phyloP scores from a whole-genome alignment of 2,113 vertebrate species.

The Aix galericulata region DNA sequence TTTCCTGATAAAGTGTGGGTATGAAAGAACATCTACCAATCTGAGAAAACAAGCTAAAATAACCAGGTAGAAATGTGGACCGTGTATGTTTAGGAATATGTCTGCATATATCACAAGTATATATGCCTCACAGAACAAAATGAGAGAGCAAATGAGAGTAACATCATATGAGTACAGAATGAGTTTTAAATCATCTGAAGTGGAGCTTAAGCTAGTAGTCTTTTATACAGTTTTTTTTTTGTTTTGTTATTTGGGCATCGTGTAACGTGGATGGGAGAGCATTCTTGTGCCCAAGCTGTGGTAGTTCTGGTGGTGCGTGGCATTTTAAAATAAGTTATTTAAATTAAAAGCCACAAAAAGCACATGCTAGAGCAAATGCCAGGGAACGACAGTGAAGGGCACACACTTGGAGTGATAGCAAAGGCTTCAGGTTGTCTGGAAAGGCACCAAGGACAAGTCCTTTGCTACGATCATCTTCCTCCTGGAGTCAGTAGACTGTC shows the following conservation, averaged over 20 bases:
- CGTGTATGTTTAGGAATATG: rapidly evolving
- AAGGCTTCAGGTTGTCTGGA: not conserved
- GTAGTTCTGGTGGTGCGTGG: not conserved
- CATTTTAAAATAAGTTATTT: not conserved
- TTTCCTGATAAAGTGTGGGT: not conserved
- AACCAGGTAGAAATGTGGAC: not conserved
- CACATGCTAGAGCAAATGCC: rapidly evolving
- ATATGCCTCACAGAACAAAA: not conserved
- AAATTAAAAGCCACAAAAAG: not conserved
- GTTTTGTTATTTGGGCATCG: not conserved
- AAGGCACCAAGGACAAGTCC: not conserved
- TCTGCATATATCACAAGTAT: not conserved
- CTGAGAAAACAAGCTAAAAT: not conserved
- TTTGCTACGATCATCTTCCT: not conserved
- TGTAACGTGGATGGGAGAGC: not conserved
- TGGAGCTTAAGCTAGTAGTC: not conserved
- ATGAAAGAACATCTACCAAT: not conserved
- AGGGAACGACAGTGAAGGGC: not conserved
- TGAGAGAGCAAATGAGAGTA: not conserved
- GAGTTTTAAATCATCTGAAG: not conserved
- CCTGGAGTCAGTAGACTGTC: not conserved
- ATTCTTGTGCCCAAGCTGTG: not conserved
- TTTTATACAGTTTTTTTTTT: not conserved
- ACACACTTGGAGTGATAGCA: rapidly evolving
- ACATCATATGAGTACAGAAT: not conserved